Base-by-base conservation (phyloP, 2,888 invertebrate genomes). In the Tachina grossa region DNA sequence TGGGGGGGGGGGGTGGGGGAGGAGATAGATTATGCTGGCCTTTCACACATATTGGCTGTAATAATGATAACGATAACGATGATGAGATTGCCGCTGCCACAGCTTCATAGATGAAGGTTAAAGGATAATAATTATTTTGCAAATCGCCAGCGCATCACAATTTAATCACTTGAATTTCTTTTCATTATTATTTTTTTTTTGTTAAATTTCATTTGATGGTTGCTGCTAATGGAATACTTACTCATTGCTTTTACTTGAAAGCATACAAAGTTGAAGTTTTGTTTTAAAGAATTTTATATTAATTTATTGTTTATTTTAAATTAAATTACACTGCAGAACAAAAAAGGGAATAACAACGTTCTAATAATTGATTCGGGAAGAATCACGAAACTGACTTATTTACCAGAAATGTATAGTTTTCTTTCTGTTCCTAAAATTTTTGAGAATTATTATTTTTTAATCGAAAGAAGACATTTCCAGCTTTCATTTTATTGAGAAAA, bases 121-220 rank as follows among this genome's bases (percentile, higher is more conserved):
- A 66, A 59, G 66, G 10, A 53, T 43, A 45, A 72, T 77, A 61
- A 84, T 77, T 72, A 82, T 66, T 66, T 76, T 53, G 41, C 45
- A 79, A 85, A 75, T 71, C 59, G 71, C 82, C 71, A 83, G 65
- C 75, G 63, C 82, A 83, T 79, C 79, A 63, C 53, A 79, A 76
- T 75, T 69, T 76, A 83, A 76, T 79, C 83, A 77, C 57, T 65
- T 68, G 53, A 53, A 61, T 47, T 51, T 65, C 22, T 14, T 65
- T 71, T 65, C 39, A 41, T 49, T 51, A 9, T 53, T n/a, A 8
- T 51, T 16, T 9, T 11, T 11, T 41, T 55, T 47, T 55, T 65
- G 10, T 65, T 47, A 63, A 79, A 68, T 39, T 63, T 39, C 1
- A 47, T 39, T 61, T 63, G 14, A n/a, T 19, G 45, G 0, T 31